These are phyloP conservation scores for Coryphaenoides rupestris DNA, from an alignment of 2,113 vertebrate species.

Conservation along the genomic window DNA sequence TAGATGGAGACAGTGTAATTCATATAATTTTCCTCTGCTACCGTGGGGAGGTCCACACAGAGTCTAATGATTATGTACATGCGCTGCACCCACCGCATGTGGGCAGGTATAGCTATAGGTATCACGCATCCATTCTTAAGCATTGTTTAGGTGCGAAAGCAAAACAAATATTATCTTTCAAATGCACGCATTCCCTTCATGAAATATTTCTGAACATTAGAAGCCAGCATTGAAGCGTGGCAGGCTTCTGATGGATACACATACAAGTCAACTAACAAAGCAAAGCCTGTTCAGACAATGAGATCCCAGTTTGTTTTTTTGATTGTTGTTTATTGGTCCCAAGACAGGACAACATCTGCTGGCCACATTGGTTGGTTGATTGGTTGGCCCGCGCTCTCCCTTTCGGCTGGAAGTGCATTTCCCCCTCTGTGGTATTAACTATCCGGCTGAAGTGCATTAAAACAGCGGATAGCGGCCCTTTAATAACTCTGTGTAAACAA, in stretches of 20 bases:
- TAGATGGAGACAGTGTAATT: conserved; percentile 11
- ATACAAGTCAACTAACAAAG: no score
- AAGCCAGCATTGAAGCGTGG: neutral
- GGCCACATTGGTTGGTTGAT: conserved; percentile 63
- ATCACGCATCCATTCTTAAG: conserved; percentile 17
- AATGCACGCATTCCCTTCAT: conserved; percentile 7
- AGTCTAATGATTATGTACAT: conserved; percentile 38
- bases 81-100: neutral
- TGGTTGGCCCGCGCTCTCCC: no score
- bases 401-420: neutral
- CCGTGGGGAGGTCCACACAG: conserved; percentile 16
- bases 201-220: neutral
- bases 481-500: conserved; percentile 18
- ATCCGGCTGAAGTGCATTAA: conserved; percentile 15
- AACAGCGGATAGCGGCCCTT: conserved; percentile 4
- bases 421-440: conserved; percentile 24
- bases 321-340: neutral
- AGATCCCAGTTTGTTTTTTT: no score
- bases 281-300: no score
- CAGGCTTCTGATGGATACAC: no score
- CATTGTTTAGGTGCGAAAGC: conserved; percentile 24
- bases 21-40: conserved; percentile 45
- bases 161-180: conserved; percentile 39
- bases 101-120: no score
- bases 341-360: conserved; percentile 63